Conservation (phyloP, 1,140 invertebrate species). For the Sinonovacula constricta region DNA sequence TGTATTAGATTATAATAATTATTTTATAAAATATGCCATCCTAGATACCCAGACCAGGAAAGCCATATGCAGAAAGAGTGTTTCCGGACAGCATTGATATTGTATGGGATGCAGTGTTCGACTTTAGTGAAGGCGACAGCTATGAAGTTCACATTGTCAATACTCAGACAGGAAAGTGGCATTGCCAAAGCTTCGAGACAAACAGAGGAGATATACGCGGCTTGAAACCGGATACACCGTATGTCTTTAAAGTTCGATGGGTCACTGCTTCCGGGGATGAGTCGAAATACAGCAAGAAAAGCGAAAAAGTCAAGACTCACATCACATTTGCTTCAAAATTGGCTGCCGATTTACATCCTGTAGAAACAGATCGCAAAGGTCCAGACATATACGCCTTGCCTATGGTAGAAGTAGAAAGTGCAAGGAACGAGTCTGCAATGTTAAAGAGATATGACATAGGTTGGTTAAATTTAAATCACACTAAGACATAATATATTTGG, state of each 20-base stretch:
- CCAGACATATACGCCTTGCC: conserved; percentile 15
- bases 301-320: conserved; percentile 16
- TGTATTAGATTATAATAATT: no score
- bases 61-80: no score
- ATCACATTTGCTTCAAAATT: conserved; percentile 14
- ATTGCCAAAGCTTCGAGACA: no score
- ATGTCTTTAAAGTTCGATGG: conserved; percentile 19
- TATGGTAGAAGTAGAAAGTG: not conserved
- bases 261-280: conserved; percentile 23
- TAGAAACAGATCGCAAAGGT: not conserved
- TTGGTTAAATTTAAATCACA: no score
- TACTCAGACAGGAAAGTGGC: no score
- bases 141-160: no score
- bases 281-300: conserved; percentile 20
- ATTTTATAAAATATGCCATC: no score
- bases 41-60: no score
- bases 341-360: not conserved
- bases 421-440: conserved; percentile 24
- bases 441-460: conserved; percentile 42
- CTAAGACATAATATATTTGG: not conserved
- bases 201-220: no score
- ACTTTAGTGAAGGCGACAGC: no score
- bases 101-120: no score
- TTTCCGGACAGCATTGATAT: no score
- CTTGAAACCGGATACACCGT: conserved; percentile 21